Conservation (phyloP, 2,113 vertebrate genomes). For the Percopsis transmontana region DNA sequence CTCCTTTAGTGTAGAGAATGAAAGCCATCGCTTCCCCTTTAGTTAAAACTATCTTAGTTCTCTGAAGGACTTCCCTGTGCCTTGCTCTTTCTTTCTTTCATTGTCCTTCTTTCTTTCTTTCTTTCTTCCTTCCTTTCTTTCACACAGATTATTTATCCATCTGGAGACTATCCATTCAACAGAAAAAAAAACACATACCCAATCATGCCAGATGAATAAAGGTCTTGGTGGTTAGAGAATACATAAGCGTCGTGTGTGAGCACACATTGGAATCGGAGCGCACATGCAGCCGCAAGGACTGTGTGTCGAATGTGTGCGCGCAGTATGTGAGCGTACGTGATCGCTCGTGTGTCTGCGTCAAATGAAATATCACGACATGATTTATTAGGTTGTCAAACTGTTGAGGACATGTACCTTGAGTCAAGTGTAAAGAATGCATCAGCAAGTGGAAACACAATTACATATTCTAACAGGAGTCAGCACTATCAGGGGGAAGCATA, state of each 20-base stretch:
- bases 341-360: conserved; percentile 20
- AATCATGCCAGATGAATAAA: conserved; percentile 46
- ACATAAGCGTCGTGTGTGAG: conserved; percentile 26
- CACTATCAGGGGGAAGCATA: background rate
- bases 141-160: conserved; percentile 51
- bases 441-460: conserved; percentile 7
- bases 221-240: conserved; percentile 11
- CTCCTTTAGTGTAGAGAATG: conserved; percentile 25
- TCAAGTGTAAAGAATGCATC: conserved; percentile 41
- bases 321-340: conserved; percentile 32
- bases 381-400: conserved; percentile 37
- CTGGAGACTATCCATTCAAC: conserved; percentile 63
- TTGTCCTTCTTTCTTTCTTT: conserved; percentile 24
- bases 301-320: conserved; percentile 14
- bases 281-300: conserved; percentile 34
- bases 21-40: conserved; percentile 52
- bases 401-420: conserved; percentile 13
- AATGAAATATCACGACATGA: conserved; percentile 40
- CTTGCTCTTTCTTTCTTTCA: conserved; percentile 16
- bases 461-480: background rate
- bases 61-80: conserved; percentile 36
- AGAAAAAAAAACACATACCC: conserved; percentile 21
- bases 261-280: conserved; percentile 55
- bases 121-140: conserved; percentile 11
- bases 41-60: conserved; percentile 40